Base-by-base conservation (phyloP, 2,113 vertebrate genomes). In the Spermophilus dauricus region DNA sequence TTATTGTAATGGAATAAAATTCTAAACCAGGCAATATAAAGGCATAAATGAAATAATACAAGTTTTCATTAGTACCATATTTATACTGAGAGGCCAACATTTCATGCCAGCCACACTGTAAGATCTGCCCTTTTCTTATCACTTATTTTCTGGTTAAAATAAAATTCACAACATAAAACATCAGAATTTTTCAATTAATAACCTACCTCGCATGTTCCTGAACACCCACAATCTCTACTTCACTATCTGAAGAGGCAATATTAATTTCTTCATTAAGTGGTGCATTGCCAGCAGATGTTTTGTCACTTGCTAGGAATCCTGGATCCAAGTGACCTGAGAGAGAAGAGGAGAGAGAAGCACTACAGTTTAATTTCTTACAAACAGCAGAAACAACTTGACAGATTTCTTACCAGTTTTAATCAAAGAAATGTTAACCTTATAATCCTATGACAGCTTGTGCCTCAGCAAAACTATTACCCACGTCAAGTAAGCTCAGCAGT, bases 161-260 rank as follows among this genome's bases (percentile, higher is more conserved):
- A 78, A 94, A 70, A 70, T 73, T 67, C 45, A 76, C 24, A 63
- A 93, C 12, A 58, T 78, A 56, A 91, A 89, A n/a, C 80, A 67
- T 2, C 72, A 96, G 39, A 75, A 70, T 67, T 87, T 14, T 80
- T 83, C 16, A 95, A 95, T 53, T 4, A 95, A 95, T 42, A 30
- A 8, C 89, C 78, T 99, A 99, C 99, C 99, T 99, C 98, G 99
- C 98, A 96, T 99, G 99, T 98, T 99, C 99, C 96, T 99, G 99
- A 98, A 99, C 99, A 65, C 99, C 99, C 72, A 99, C 99, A 89
- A 99, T 99, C 98, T 99, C 99, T 98, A 99, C 99, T 98, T 99
- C 99, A 0, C 99, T 99, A 97, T 99, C 99, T 8, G 99, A 99
- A 96, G 99, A 99, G 28, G 99, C 98, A 37, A 99, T 99, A 90